Conservation (phyloP, 2,113 vertebrate genomes). For the Sylvietta virens region DNA sequence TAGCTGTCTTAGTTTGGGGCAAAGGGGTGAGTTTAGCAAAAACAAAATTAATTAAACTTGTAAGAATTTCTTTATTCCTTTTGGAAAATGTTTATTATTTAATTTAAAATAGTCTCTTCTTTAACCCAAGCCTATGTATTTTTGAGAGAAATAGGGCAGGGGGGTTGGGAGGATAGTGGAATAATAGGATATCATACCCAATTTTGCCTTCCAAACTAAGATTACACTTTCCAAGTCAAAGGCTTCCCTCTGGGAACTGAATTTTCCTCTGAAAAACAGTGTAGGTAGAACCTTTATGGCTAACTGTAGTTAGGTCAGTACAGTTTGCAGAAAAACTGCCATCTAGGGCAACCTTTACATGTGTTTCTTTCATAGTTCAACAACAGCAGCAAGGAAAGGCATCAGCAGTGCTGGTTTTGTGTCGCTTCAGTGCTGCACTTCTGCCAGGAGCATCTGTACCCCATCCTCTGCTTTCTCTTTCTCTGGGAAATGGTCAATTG, state of each 20-base stretch:
- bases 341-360: background rate
- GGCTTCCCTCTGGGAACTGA: background rate
- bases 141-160: background rate
- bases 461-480: background rate
- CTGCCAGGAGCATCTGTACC: background rate
- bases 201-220: background rate
- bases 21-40: background rate
- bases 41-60: background rate
- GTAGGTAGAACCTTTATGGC: background rate
- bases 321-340: background rate
- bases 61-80: background rate
- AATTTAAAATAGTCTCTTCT: background rate
- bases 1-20: background rate
- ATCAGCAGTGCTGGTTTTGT: background rate
- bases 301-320: background rate
- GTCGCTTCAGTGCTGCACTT: background rate
- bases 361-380: background rate
- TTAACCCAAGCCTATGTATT: background rate
- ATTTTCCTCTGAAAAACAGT: background rate
- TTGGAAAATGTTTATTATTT: background rate
- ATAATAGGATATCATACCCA: background rate
- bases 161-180: background rate
- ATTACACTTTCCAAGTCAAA: background rate
- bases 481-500: background rate
- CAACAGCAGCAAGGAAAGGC: background rate